Percentiles rank a stretch among this genome's conserved stretches.
phyloP scores from a whole-genome alignment of 1,140 invertebrate genomes.

The Physella acuta region DNA sequence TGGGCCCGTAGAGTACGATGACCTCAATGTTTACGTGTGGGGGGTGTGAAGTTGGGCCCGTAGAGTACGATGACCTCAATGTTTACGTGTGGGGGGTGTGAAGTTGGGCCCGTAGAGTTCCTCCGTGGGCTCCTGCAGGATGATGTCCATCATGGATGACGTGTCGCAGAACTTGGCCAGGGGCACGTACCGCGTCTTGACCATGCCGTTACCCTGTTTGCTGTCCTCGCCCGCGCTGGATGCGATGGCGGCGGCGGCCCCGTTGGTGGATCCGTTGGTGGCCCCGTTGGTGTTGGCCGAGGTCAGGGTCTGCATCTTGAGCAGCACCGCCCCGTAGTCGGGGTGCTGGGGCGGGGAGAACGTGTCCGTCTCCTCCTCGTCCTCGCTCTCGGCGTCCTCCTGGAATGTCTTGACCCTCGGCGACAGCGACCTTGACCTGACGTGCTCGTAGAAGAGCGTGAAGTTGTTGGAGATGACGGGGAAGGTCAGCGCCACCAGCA shows the following conservation, averaged over 20 bases:
- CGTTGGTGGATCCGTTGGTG: not conserved
- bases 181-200: conserved; percentile 10
- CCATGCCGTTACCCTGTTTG: not conserved
- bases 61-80: no score
- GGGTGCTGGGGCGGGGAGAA: not conserved
- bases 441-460: conserved; percentile 53
- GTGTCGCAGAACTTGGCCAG: conserved; percentile 40
- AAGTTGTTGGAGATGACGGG: conserved; percentile 58
- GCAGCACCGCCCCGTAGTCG: conserved; percentile 13
- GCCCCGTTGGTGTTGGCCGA: not conserved
- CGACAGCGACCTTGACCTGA: conserved; percentile 39
- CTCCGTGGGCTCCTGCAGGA: conserved; percentile 24
- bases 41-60: not conserved
- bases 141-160: conserved; percentile 44
- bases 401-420: not conserved
- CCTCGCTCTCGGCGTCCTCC: not conserved
- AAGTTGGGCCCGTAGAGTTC: not conserved
- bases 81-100: not conserved
- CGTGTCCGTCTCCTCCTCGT: conserved; percentile 6
- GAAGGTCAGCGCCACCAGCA: conserved; percentile 55
- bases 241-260: not conserved
- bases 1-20: no score
- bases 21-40: no score
- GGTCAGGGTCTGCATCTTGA: conserved; percentile 12
- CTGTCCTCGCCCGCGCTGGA: not conserved